Conservation (phyloP, 1,140 invertebrate genomes). For the Lysiphlebus fabarum region DNA sequence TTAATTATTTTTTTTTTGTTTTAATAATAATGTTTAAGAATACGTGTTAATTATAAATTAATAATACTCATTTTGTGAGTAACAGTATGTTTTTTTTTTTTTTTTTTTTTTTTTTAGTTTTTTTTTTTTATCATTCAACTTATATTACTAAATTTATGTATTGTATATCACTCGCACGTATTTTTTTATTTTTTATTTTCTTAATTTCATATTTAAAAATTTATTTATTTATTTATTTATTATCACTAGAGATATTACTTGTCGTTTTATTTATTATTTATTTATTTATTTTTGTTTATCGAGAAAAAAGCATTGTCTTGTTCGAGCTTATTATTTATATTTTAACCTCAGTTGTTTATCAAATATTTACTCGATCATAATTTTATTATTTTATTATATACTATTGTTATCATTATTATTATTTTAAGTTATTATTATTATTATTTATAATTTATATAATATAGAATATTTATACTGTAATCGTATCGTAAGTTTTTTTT, state of each 20-base stretch:
- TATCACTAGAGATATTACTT: constrained; percentile 18
- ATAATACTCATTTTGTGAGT: constrained; percentile 23
- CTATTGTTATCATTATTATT: constrained; percentile 10
- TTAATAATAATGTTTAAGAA: constrained; percentile 17
- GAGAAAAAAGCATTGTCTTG: not conserved
- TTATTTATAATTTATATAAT: constrained; percentile 23
- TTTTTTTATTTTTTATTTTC: not conserved
- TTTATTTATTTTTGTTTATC: constrained; percentile 7
- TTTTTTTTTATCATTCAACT: constrained; percentile 13
- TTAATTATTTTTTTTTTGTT: constrained; percentile 12
- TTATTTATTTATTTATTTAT: not conserved
- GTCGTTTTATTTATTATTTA: not conserved
- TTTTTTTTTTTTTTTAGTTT: constrained; percentile 7
- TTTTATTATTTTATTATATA: too few species aligned
- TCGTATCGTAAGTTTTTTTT: constrained; percentile 23
- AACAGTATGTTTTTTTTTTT: not conserved
- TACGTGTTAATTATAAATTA: constrained; percentile 24
- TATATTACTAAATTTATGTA: constrained; percentile 14
- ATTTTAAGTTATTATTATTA: constrained; percentile 27
- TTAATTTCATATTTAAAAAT: too few species aligned
- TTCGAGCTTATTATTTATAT: too few species aligned
- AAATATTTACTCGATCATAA: not conserved
- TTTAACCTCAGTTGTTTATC: too few species aligned
- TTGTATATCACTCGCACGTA: constrained; percentile 21
- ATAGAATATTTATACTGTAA: constrained; percentile 32